These are phyloP conservation scores for Andrena bucephala DNA, from an alignment of 2,888 invertebrate genomes.

Conservation along the genomic window DNA sequence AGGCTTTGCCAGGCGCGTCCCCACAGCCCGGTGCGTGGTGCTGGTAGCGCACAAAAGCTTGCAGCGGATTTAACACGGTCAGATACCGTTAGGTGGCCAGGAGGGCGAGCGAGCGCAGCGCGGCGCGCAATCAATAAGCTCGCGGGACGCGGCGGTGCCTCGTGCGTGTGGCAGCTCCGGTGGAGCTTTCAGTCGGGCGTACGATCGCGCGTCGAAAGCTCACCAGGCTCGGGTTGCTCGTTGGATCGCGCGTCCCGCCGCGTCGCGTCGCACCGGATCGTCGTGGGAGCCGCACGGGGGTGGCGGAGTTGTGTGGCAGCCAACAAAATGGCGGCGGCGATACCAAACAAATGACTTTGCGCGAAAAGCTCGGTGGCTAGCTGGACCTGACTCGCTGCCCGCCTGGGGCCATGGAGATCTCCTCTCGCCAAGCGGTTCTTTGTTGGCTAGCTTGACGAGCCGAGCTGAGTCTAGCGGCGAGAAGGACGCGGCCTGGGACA, in stretches of 20 bases:
- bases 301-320: conserved; percentile 51
- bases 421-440: background rate
- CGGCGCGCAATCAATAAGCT: conserved; percentile 67
- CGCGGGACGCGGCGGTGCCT: conserved; percentile 66
- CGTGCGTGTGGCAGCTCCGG: conserved; percentile 68
- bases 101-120: conserved; percentile 41
- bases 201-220: conserved; percentile 77
- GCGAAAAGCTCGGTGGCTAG: conserved; percentile 12
- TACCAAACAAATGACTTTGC: conserved; percentile 73
- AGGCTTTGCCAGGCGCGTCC: conserved; percentile 16
- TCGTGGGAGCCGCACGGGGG: conserved; percentile 30
- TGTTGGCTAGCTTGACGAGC: background rate
- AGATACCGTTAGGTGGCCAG: conserved; percentile 64
- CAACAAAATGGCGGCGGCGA: conserved; percentile 77
- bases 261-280: conserved; percentile 28
- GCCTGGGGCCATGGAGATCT: background rate
- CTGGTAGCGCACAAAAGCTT: conserved; percentile 62
- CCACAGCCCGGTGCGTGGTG: conserved; percentile 10
- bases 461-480: background rate
- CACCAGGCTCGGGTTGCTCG: conserved; percentile 44
- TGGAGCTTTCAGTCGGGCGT: conserved; percentile 79
- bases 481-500: background rate
- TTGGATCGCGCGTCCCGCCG: conserved; percentile 37
- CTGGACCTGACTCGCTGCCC: background rate
- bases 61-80: conserved; percentile 60